Evolutionary conservation across 1,140 invertebrate genomes (phyloP).

Genomic region (Patella vulgata): DNA sequence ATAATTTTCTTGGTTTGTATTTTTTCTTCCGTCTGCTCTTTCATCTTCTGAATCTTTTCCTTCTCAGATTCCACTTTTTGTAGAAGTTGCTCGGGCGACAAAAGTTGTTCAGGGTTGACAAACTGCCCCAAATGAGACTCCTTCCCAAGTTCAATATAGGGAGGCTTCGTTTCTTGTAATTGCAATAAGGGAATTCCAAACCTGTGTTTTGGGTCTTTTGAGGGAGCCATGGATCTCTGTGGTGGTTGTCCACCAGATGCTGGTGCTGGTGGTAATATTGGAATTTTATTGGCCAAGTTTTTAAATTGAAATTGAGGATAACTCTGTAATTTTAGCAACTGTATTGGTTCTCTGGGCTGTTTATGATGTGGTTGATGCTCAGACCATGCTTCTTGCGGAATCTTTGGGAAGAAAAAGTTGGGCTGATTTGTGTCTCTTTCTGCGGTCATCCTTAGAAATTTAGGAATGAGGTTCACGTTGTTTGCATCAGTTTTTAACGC

Average conservation of each 20-base stretch:
- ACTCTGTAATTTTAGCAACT: no score
- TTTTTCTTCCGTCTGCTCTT: background rate
- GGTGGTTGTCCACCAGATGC: background rate
- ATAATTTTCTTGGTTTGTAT: background rate
- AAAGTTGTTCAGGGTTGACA: constrained; percentile 37
- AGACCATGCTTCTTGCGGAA: constrained; percentile 38
- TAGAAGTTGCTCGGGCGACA: constrained; percentile 5
- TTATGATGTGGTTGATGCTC: no score
- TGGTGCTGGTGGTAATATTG: constrained; percentile 19
- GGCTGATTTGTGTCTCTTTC: constrained; percentile 39
- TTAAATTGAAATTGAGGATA: no score
- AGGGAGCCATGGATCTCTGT: background rate
- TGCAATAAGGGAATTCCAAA: constrained; percentile 40
- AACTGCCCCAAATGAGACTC: constrained; percentile 36
- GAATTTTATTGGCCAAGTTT: no score
- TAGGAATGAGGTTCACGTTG: constrained; percentile 34
- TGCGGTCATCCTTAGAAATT: constrained; percentile 46
- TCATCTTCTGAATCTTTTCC: constrained; percentile 9
- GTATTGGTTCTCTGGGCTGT: no score
- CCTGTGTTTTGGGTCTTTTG: background rate
- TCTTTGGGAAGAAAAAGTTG: constrained; percentile 36
- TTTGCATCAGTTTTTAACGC: background rate
- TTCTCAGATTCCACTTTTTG: constrained; percentile 2
- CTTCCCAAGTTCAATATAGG: constrained; percentile 18
- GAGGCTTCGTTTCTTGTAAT: constrained; percentile 28